phyloP scores from a whole-genome alignment of 2,113 vertebrate genomes.

The Pseudonaja textilis region DNA sequence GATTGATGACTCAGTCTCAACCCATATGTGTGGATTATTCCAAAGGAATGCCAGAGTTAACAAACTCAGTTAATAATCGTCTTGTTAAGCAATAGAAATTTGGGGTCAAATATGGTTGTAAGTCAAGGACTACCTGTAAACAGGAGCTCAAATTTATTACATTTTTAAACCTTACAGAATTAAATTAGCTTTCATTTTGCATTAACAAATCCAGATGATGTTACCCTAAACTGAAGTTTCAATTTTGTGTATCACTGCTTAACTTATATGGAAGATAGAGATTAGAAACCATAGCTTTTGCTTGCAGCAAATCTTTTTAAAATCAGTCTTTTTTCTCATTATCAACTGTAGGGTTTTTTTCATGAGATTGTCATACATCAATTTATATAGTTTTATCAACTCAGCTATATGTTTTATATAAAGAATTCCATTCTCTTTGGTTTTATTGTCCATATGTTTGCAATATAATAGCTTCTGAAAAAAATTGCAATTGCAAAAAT shows the following conservation, averaged over 20 bases:
- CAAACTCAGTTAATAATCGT: neutral
- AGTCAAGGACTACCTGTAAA: neutral
- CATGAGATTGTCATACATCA: neutral
- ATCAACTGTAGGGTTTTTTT: neutral
- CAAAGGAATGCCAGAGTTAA: too few species aligned
- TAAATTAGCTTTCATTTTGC: neutral
- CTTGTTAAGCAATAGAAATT: neutral
- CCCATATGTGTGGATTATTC: too few species aligned
- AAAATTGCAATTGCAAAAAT: neutral
- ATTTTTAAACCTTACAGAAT: neutral
- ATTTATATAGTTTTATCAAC: neutral
- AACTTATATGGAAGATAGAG: neutral
- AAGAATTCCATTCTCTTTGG: neutral
- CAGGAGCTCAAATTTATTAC: neutral
- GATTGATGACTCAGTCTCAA: too few species aligned
- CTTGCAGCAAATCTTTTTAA: neutral
- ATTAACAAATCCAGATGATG: conserved; percentile 1
- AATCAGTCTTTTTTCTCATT: neutral
- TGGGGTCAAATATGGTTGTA: too few species aligned
- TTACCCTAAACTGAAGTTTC: neutral
- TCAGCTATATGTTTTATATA: neutral
- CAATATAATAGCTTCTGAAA: neutral
- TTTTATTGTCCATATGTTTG: neutral
- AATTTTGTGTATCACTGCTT: neutral
- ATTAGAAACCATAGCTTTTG: neutral